Percentiles rank a stretch among this genome's conserved stretches.
Conservation (phyloP, 2,113 vertebrate species). For the Todiramphus chloris region DNA sequence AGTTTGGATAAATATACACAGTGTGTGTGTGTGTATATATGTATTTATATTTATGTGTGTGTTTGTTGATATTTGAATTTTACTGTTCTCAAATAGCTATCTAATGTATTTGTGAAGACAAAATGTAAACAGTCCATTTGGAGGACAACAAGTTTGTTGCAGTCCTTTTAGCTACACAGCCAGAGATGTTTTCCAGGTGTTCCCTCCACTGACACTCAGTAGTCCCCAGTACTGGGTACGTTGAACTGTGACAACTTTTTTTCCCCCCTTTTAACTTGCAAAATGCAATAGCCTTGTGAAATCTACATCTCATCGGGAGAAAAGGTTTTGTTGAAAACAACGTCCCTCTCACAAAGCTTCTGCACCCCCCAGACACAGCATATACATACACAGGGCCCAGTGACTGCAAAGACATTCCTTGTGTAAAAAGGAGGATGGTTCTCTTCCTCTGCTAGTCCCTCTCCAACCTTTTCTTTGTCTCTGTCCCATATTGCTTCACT, state of each 20-base stretch:
- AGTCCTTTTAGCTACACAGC: neutral
- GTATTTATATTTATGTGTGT: neutral
- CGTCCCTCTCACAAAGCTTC: neutral
- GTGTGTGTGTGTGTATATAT: neutral
- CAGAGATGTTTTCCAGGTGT: neutral
- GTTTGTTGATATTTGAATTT: neutral
- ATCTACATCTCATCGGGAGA: neutral
- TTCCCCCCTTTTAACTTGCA: neutral
- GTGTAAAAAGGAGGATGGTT: neutral
- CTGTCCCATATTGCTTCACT: neutral
- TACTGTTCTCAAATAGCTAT: neutral
- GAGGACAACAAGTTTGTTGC: neutral
- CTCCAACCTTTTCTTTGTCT: neutral
- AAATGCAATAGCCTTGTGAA: neutral
- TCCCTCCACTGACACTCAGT: neutral
- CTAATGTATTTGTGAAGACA: conserved; percentile 5
- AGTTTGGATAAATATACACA: conserved; percentile 10
- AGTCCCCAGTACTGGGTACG: neutral
- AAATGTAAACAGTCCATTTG: neutral
- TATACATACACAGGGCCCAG: fast-evolving
- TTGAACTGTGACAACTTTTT: neutral
- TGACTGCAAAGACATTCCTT: neutral
- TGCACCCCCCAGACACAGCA: neutral
- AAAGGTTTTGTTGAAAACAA: neutral
- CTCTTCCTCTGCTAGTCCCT: neutral